A percentile compares a stretch with the other conserved stretches of the same genome.
Conservation (phyloP, 2,797 vertebrate species). For the Sparidentex hasta region DNA sequence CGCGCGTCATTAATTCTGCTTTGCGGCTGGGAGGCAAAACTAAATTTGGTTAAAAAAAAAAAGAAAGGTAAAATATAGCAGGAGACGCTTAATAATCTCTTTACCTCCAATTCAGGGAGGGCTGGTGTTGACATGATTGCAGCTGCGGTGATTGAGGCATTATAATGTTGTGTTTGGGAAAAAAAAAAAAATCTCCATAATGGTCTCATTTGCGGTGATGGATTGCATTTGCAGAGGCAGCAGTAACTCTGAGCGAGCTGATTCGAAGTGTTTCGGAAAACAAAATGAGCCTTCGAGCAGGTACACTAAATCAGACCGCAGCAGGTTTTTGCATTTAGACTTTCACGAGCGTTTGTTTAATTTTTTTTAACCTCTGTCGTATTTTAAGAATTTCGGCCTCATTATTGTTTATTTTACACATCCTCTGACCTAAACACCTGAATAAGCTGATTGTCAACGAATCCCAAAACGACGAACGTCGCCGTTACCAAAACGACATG, state of each 20-base stretch:
- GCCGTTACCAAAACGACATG: too few species aligned
- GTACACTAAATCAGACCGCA: slow-evolving; percentile 3
- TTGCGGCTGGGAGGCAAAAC: background rate
- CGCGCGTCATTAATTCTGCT: slow-evolving; percentile 9
- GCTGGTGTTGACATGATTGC: slow-evolving; percentile 12
- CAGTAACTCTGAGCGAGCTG: slow-evolving; percentile 12
- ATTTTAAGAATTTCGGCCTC: background rate
- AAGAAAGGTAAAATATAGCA: background rate
- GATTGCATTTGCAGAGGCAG: slow-evolving; percentile 32
- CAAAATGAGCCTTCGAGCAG: slow-evolving; percentile 41
- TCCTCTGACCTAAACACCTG: too few species aligned
- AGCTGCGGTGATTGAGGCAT: slow-evolving; percentile 4
- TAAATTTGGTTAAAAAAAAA: background rate
- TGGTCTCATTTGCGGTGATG: slow-evolving; percentile 38
- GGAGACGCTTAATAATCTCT: slow-evolving; percentile 3
- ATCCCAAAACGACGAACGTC: too few species aligned
- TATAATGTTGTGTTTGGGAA: slow-evolving; percentile 35
- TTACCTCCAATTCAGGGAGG: background rate
- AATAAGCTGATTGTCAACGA: too few species aligned
- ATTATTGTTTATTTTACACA: background rate
- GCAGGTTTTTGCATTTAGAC: background rate
- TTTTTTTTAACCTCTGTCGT: background rate
- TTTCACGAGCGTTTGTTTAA: slow-evolving; percentile 5
- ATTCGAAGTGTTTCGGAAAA: slow-evolving; percentile 29
- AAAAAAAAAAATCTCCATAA: slow-evolving; percentile 6